Evolutionary conservation across 2,113 vertebrate genomes (phyloP).

Genomic region (Spea bombifrons): DNA sequence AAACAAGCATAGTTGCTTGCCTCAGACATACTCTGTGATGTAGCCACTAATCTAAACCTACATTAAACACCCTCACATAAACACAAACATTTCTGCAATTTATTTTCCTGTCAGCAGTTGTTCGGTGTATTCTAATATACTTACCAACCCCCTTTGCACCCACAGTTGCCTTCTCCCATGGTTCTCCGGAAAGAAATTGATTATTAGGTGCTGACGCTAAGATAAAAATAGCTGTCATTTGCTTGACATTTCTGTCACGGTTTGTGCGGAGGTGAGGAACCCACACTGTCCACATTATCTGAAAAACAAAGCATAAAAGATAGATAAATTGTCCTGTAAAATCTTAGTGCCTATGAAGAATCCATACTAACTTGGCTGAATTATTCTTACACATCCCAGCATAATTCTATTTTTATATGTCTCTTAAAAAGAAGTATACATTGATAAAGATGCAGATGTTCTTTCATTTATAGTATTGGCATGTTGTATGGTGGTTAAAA

Average conservation of each 20-base stretch:
- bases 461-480: no score
- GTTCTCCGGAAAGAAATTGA: background rate
- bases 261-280: background rate
- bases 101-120: background rate
- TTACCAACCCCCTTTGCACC: background rate
- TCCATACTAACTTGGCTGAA: no score
- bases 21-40: background rate
- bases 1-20: background rate
- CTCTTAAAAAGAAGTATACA: no score
- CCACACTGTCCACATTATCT: background rate
- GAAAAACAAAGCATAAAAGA: background rate
- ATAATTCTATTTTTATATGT: no score
- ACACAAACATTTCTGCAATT: background rate
- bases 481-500: no score
- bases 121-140: background rate
- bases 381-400: no score
- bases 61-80: background rate
- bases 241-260: conserved; percentile 7
- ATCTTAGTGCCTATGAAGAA: no score
- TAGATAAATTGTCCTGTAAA: no score
- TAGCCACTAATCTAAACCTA: background rate
- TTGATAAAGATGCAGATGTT: no score
- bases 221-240: conserved; percentile 11
- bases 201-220: background rate
- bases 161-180: background rate